Evolutionary conservation across 2,797 vertebrate species (phyloP).

Genomic region (Enteromius anoplus): DNA sequence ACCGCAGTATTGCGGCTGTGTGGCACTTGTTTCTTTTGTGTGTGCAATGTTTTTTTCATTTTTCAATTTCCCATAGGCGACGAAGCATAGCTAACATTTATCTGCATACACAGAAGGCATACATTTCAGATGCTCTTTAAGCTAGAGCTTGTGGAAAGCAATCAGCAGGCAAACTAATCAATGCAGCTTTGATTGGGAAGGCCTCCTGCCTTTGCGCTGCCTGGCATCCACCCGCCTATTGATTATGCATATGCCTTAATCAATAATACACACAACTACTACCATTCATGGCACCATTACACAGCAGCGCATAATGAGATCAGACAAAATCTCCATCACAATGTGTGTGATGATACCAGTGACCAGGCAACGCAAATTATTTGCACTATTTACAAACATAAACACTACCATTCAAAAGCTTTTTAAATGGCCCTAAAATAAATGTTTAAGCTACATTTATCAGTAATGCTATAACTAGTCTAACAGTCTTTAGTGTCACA

Average conservation of each 20-base stretch:
- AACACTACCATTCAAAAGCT: neutral
- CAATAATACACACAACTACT: constrained; percentile 48
- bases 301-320: constrained; percentile 29
- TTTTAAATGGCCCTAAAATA: neutral
- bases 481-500: neutral
- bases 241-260: constrained; percentile 52
- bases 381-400: neutral
- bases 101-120: constrained; percentile 4
- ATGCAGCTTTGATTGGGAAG: constrained; percentile 57
- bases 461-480: neutral
- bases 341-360: neutral
- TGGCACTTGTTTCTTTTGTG: constrained; percentile 28
- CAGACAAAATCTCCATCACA: constrained; percentile 3
- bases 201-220: constrained; percentile 17
- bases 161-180: constrained; percentile 59
- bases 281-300: constrained; percentile 36
- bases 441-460: neutral
- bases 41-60: constrained; percentile 28
- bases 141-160: constrained; percentile 4
- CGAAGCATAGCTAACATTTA: constrained; percentile 29
- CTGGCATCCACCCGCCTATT: constrained; percentile 25
- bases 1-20: constrained; percentile 1
- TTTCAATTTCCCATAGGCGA: constrained; percentile 37
- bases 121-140: constrained; percentile 4
- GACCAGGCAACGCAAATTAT: neutral